These are phyloP conservation scores for Tortricodes alternella DNA, from an alignment of 2,888 invertebrate species.

Conservation along the genomic window DNA sequence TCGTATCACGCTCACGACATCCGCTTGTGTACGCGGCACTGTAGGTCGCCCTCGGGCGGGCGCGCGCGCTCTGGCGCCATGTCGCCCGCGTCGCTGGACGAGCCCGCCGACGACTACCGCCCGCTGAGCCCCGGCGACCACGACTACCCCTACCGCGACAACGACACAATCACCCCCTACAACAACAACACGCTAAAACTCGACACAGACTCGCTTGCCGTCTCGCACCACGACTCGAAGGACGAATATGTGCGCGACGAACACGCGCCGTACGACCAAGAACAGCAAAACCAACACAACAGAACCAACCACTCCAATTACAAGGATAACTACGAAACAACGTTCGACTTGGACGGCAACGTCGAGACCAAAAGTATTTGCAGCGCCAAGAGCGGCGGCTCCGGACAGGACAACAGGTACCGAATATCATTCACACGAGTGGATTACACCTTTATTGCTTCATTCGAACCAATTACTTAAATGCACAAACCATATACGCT, in stretches of 20 bases:
- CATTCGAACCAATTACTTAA: background rate
- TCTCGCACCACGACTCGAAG: constrained; percentile 60
- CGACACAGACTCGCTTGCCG: constrained; percentile 69
- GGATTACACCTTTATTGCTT: background rate
- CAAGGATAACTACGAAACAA: constrained; percentile 91
- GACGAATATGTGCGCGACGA: constrained; percentile 69
- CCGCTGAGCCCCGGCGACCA: constrained; percentile 52
- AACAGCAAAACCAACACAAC: no score
- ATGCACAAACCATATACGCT: no score
- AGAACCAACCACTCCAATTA: constrained; percentile 69
- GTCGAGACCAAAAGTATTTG: constrained; percentile 95
- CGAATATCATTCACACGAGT: constrained; percentile 34
- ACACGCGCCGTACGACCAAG: constrained; percentile 50
- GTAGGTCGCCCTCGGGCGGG: constrained; percentile 77
- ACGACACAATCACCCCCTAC: constrained; percentile 48
- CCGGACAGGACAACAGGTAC: constrained; percentile 91
- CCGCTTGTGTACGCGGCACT: constrained; percentile 73
- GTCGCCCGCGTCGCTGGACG: constrained; percentile 69
- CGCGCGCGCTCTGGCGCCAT: constrained; percentile 72
- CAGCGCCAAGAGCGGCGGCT: constrained; percentile 89
- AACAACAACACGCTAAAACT: constrained; percentile 78
- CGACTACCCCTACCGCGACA: constrained; percentile 45
- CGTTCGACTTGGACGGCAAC: constrained; percentile 95
- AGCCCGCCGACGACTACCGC: constrained; percentile 41
- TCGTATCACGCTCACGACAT: constrained; percentile 79